Percentiles rank a stretch among this genome's conserved stretches.
Evolutionary conservation across 2,888 invertebrate species (phyloP).

Genomic region (Caenorhabditis sp.): DNA sequence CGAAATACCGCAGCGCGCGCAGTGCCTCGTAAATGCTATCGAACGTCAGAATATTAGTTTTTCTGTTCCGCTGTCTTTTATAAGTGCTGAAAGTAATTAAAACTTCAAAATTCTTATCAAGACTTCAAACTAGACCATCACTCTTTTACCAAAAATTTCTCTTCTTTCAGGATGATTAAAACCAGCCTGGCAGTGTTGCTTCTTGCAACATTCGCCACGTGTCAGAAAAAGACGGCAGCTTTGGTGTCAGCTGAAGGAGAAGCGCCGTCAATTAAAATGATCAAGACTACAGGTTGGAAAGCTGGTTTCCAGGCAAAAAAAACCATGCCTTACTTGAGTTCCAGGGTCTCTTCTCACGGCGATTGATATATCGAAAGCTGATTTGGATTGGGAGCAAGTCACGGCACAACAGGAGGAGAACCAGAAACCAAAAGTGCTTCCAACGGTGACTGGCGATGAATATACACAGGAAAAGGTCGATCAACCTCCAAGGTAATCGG

Average conservation of each 20-base stretch:
- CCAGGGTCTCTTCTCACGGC: conserved; percentile 42
- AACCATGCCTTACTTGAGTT: background rate
- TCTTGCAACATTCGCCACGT: conserved; percentile 37
- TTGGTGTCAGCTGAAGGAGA: conserved; percentile 52
- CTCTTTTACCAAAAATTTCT: no score
- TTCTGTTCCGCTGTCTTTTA: background rate
- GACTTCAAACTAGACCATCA: no score
- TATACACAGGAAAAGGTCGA: conserved; percentile 37
- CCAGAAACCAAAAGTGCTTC: background rate
- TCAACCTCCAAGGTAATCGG: conserved; percentile 19
- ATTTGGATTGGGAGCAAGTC: conserved; percentile 58
- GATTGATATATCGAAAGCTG: conserved; percentile 41
- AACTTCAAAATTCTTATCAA: background rate
- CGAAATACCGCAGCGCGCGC: conserved; percentile 29
- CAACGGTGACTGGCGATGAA: conserved; percentile 37
- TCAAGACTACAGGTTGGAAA: conserved; percentile 36
- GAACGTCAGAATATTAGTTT: conserved; percentile 47
- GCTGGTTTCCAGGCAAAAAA: background rate
- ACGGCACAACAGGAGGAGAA: conserved; percentile 39
- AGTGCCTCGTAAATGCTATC: conserved; percentile 49
- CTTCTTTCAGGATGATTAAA: conserved; percentile 56
- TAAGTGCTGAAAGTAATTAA: background rate
- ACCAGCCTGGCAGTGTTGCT: conserved; percentile 29
- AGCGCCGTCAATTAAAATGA: conserved; percentile 39
- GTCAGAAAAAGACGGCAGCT: conserved; percentile 44